A percentile compares a stretch with the other conserved stretches of the same genome.
These are phyloP conservation scores for Huso huso DNA, from an alignment of 2,797 vertebrate species.

Conservation along the genomic window DNA sequence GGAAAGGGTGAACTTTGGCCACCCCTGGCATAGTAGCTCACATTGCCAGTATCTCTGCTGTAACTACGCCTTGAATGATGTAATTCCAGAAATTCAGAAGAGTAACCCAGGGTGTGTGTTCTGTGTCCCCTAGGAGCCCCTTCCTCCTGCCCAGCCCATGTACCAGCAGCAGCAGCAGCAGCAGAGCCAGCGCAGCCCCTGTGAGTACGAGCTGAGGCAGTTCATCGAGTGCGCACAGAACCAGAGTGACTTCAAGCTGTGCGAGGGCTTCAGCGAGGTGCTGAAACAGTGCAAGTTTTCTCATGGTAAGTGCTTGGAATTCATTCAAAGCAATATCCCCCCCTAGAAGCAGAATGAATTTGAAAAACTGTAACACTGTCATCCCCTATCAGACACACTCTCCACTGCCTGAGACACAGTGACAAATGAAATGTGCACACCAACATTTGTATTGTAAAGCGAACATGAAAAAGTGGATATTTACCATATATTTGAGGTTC, in stretches of 20 bases:
- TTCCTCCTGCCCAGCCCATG: constrained; percentile 44
- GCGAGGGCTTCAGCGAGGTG: constrained; percentile 87
- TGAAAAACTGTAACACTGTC: too few relatives aligned
- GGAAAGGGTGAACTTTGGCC: too few relatives aligned
- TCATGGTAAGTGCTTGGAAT: constrained; percentile 63
- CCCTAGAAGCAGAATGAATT: too few relatives aligned
- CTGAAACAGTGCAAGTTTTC: constrained; percentile 84
- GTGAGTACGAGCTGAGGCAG: constrained; percentile 81
- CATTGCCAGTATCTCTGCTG: too few relatives aligned
- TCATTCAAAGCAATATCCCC: too few relatives aligned
- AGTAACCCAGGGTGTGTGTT: too few relatives aligned
- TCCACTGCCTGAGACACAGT: constrained; percentile 33
- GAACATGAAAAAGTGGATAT: constrained; percentile 19
- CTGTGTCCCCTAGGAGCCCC: constrained; percentile 66
- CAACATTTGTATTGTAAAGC: constrained; percentile 11
- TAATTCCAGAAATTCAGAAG: too few relatives aligned
- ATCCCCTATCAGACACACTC: not conserved
- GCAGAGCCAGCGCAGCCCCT: constrained; percentile 56
- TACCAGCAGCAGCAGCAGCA: constrained; percentile 52
- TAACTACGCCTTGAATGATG: not conserved
- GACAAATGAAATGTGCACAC: constrained; percentile 12
- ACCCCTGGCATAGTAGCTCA: too few relatives aligned
- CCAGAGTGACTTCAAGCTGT: constrained; percentile 83
- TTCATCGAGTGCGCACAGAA: constrained; percentile 89
- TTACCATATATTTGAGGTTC: not conserved